A percentile compares a stretch with the other conserved stretches of the same genome.
Conservation (phyloP, 2,888 invertebrate genomes). For the Chydorus sphaericus region DNA sequence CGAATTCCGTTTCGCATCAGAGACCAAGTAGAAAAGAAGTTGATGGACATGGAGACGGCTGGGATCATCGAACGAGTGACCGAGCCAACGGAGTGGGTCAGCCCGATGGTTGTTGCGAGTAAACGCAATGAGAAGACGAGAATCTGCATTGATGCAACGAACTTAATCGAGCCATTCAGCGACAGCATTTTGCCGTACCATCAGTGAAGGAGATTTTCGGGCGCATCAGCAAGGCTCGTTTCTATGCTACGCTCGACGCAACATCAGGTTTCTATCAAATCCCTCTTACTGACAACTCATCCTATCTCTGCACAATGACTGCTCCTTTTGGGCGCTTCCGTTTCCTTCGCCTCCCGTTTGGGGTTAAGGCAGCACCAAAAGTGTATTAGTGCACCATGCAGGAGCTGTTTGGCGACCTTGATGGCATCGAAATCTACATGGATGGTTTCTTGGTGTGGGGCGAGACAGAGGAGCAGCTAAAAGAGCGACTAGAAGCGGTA, state of each 20-base stretch:
- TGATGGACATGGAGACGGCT: neutral
- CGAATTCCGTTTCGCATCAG: constrained; percentile 2
- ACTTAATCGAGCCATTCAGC: constrained; percentile 23
- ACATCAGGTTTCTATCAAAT: neutral
- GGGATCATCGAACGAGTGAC: neutral
- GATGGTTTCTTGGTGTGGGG: constrained; percentile 21
- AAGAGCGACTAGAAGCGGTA: constrained; percentile 7
- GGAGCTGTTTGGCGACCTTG: constrained; percentile 20
- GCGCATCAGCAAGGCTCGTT: constrained; percentile 17
- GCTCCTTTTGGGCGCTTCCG: constrained; percentile 23
- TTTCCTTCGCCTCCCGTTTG: constrained; percentile 23
- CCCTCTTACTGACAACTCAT: constrained; percentile 19
- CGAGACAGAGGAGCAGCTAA: constrained; percentile 19
- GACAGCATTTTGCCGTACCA: constrained; percentile 22
- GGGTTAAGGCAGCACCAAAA: constrained; percentile 22
- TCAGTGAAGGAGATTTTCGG: constrained; percentile 22
- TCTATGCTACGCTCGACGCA: neutral
- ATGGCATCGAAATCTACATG: constrained; percentile 18
- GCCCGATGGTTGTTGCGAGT: neutral
- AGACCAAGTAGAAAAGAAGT: neutral
- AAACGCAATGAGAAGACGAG: constrained; percentile 16
- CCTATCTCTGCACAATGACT: constrained; percentile 22
- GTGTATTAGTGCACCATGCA: constrained; percentile 21
- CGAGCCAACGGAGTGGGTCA: neutral
- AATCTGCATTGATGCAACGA: constrained; percentile 24